These are phyloP conservation scores for Polia nebulosa DNA, from an alignment of 2,888 invertebrate species.

Conservation along the genomic window DNA sequence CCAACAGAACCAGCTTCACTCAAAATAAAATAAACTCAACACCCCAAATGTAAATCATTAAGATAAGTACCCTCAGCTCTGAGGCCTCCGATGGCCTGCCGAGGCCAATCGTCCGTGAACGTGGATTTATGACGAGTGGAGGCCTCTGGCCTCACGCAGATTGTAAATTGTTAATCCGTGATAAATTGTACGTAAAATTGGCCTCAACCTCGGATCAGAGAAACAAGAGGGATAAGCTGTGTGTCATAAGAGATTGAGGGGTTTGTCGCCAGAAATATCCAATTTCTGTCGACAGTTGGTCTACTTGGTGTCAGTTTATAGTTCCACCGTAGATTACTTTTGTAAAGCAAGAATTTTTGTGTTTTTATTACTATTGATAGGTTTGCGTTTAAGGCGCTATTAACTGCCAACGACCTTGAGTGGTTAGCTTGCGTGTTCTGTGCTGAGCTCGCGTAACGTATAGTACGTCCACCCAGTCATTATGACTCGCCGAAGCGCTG, in stretches of 20 bases:
- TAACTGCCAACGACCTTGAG: too few relatives aligned
- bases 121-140: constrained; percentile 65
- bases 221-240: constrained; percentile 39
- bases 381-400: too few relatives aligned
- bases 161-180: constrained; percentile 67
- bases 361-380: too few relatives aligned
- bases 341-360: too few relatives aligned
- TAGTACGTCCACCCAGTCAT: too few relatives aligned
- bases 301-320: not conserved
- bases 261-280: too few relatives aligned
- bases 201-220: constrained; percentile 23
- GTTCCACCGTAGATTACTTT: not conserved
- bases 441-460: too few relatives aligned
- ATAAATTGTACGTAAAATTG: constrained; percentile 67
- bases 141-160: constrained; percentile 56
- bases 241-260: constrained; percentile 3
- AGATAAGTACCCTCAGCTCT: constrained; percentile 54
- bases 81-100: constrained; percentile 35
- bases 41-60: constrained; percentile 58
- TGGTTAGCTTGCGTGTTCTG: too few relatives aligned
- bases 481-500: too few relatives aligned
- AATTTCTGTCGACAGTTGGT: not conserved
- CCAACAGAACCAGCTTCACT: not conserved
- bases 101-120: constrained; percentile 57
- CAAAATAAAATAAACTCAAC: constrained; percentile 38